phyloP scores from a whole-genome alignment of 2,888 invertebrate genomes.

The Drosophila ochracea region DNA sequence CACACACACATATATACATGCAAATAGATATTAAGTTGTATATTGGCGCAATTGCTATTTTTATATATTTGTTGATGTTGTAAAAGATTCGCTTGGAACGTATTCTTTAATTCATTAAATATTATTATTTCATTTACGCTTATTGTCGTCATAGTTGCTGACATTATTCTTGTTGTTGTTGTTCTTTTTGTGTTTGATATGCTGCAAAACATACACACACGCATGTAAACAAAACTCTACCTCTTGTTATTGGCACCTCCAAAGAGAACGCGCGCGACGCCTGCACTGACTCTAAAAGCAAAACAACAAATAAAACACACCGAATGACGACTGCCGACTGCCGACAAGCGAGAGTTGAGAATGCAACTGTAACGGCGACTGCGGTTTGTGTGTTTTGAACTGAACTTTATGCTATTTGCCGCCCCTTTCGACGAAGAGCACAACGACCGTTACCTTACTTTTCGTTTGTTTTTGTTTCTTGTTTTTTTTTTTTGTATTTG shows the following conservation, averaged over 20 bases:
- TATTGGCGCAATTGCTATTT: conserved; percentile 54
- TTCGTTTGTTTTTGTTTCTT: conserved; percentile 20
- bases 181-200: conserved; percentile 17
- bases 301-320: conserved; percentile 45
- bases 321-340: conserved; percentile 6
- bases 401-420: conserved; percentile 59
- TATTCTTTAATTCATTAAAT: conserved; percentile 68
- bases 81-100: conserved; percentile 61
- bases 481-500: conserved; percentile 56
- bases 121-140: conserved; percentile 44
- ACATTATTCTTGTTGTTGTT: conserved; percentile 4
- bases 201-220: conserved; percentile 23
- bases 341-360: conserved; percentile 43
- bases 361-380: conserved; percentile 53
- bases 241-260: conserved; percentile 62
- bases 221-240: conserved; percentile 60
- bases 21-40: conserved; percentile 25
- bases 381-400: conserved; percentile 43
- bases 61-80: conserved; percentile 52
- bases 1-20: conserved; percentile 1
- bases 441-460: conserved; percentile 47
- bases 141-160: conserved; percentile 9
- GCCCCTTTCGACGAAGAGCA: conserved; percentile 43
- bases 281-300: conserved; percentile 22
- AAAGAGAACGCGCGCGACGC: conserved; percentile 50